Evolutionary conservation across 2,888 invertebrate genomes (phyloP), one percentile per base, ranked within the genome.

Genomic region (Agrilus cyanescens): DNA sequence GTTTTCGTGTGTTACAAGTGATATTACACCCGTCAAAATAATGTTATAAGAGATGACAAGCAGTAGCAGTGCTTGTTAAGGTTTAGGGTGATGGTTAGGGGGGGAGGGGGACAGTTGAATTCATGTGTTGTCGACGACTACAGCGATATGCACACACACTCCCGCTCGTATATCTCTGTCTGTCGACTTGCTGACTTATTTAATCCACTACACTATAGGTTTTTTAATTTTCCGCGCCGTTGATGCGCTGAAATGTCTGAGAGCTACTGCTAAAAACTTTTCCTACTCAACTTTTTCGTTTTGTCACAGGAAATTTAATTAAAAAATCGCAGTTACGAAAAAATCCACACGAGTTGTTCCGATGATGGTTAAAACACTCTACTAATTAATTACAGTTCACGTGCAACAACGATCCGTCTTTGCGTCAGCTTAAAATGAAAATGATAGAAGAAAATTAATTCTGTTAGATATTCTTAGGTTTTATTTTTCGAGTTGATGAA

Each of bases 161-260:
- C 4, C 8, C 10, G 49, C 44, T 43, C 43, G 46, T 46, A 44
- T 48, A 42, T 43, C 16, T 40, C 44, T 37, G 43, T 39, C 42
- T 44, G 36, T 40, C 53, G 52, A 55, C 53, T 50, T 50, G 51
- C 47, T 44, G 54, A 56, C 53, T 57, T 52, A 54, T 58, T 59
- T 61, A 62, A 62, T 63, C 61, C 61, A 53, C 59, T 58, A 60
- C 57, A 57, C 56, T 55, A 52, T 50, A 53, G 25, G 25, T 25
- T 56, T 62, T 63, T 61, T 61, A 61, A 63, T 62, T 63, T 63
- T 60, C 56, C 59, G 58, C 57, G 43, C 54, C 54, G 55, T 49
- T 53, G 56, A 46, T 38, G 40, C 47, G 40, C 36, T 39, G 39
- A 32, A 43, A 44, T 46, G 45, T 45, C 36, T 32, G 39, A 46